Evolutionary conservation across 2,113 vertebrate genomes (phyloP), one percentile per base, ranked within the genome.

Genomic region (Phrynosoma blainvillii): DNA sequence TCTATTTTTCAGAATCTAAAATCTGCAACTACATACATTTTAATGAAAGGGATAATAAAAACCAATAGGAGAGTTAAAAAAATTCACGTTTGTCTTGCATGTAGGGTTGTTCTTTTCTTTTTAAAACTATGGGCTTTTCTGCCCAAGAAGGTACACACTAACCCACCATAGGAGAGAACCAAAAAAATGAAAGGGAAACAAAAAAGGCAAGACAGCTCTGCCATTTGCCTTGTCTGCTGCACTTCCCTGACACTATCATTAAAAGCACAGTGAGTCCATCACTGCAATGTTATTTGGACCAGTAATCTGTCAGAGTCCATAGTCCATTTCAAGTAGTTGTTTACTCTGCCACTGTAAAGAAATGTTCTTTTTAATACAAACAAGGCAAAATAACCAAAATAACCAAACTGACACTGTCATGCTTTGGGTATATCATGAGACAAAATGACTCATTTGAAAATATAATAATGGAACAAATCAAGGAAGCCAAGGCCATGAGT

Each of bases 241-340:
- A 30, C 42, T 71, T 42, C 12, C 65, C 68, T 66, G 30, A 54
- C 36, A 36, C 40, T 70, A 25, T 65, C 52, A 32, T 87, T 89
- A 79, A 62, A 85, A 1, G 1, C 40, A 59, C 3, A 20, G 3
- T 40, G 81, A 86, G 25, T 73, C 82, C 70, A 91, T 36, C 36
- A 79, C 1, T 5, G 79, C 54, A 75, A 40, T 6, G 23, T 62
- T 40, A 65, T 56, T 27, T 87, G 47, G 62, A 76, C 65, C 47
- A 70, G 68, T 74, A 85, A 84, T 47, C 5, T 27, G 27, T 18
- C 25, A 36, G 65, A 84, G 40, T 32, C 59, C 76, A 86, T 86
- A 65, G 65, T 36, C 36, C 36, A 36, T 86, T 87, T 92, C 79
- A 89, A 90, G 59, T 9, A 81, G 20, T 68, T 87, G 74, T 86